These are phyloP conservation scores for Marasmarcha lunaedactyla DNA, from an alignment of 2,888 invertebrate genomes.

Conservation along the genomic window DNA sequence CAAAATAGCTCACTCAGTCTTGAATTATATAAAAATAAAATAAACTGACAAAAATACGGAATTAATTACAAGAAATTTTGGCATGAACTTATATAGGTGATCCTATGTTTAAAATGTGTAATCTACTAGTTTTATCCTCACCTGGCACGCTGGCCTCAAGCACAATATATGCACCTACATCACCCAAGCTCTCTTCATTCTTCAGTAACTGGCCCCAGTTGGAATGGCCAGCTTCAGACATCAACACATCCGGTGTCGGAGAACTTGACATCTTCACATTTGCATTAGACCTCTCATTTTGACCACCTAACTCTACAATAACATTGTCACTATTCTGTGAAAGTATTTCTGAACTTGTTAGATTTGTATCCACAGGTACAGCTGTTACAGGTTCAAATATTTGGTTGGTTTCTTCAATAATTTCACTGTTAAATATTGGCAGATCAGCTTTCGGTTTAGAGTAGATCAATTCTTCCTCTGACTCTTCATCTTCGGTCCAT, in stretches of 20 bases:
- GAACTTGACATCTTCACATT: slow-evolving; percentile 4
- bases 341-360: slow-evolving; percentile 14
- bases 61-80: too few relatives aligned
- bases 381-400: slow-evolving; percentile 50
- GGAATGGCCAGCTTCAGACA: slow-evolving; percentile 33
- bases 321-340: slow-evolving; percentile 33
- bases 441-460: slow-evolving; percentile 23
- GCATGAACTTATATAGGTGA: too few relatives aligned
- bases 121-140: too few relatives aligned
- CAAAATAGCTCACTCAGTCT: too few relatives aligned
- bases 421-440: slow-evolving; percentile 44
- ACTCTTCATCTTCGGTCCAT: slow-evolving; percentile 59
- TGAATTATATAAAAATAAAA: too few relatives aligned
- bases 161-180: slow-evolving; percentile 53
- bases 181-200: slow-evolving; percentile 40
- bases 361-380: slow-evolving; percentile 26
- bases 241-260: slow-evolving; percentile 29
- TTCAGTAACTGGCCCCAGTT: slow-evolving; percentile 31
- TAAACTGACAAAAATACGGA: too few relatives aligned
- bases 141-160: slow-evolving; percentile 37
- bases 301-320: slow-evolving; percentile 35
- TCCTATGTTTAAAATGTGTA: too few relatives aligned
- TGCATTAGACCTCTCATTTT: slow-evolving; percentile 4
- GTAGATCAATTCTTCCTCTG: slow-evolving; percentile 32
- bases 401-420: slow-evolving; percentile 50